Evolutionary conservation across 2,888 invertebrate species (phyloP).

Genomic region (Chrysina gloriosa): DNA sequence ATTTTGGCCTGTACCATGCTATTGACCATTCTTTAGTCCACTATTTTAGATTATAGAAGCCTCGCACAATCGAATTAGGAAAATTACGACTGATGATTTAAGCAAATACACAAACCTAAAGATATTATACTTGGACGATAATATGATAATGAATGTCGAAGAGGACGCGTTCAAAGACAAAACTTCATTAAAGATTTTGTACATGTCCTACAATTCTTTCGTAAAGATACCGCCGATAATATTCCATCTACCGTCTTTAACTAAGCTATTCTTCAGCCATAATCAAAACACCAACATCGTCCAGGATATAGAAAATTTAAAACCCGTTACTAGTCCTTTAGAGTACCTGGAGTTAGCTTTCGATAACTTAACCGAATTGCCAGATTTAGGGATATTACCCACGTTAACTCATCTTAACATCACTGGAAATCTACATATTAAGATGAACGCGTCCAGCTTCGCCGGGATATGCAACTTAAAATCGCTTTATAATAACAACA

Average conservation of each 20-base stretch:
- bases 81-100: slow-evolving; percentile 54
- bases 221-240: slow-evolving; percentile 53
- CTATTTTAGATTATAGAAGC: slow-evolving; percentile 57
- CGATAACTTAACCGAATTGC: slow-evolving; percentile 53
- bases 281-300: slow-evolving; percentile 57
- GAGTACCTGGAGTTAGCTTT: slow-evolving; percentile 56
- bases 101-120: slow-evolving; percentile 52
- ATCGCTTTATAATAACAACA: slow-evolving; percentile 32
- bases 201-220: slow-evolving; percentile 55
- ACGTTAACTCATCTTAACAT: slow-evolving; percentile 43
- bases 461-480: slow-evolving; percentile 44
- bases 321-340: slow-evolving; percentile 56
- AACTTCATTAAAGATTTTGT: slow-evolving; percentile 52
- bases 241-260: slow-evolving; percentile 56
- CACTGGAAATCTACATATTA: slow-evolving; percentile 44
- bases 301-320: slow-evolving; percentile 53
- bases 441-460: slow-evolving; percentile 31
- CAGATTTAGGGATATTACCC: slow-evolving; percentile 53
- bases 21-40: no score
- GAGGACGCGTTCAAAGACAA: slow-evolving; percentile 53
- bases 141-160: slow-evolving; percentile 54
- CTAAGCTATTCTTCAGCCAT: slow-evolving; percentile 56
- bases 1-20: no score
- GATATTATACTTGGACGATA: slow-evolving; percentile 58
- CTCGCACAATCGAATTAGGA: slow-evolving; percentile 57